Conservation (phyloP, 2,113 vertebrate genomes). For the Ptilorrhoa leucosticta region DNA sequence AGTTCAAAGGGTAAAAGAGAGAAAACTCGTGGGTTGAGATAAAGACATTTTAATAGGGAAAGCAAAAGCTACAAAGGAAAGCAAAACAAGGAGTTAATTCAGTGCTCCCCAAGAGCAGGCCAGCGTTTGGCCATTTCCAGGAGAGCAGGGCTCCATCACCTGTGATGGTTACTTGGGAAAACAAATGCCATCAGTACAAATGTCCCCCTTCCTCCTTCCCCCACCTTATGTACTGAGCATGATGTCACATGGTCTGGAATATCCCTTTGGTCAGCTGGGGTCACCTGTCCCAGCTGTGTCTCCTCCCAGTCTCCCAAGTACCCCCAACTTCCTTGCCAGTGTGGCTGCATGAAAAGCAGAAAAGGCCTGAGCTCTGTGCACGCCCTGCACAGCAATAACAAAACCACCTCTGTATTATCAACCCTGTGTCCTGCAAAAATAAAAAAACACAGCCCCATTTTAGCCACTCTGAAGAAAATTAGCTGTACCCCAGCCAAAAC, state of each 20-base stretch:
- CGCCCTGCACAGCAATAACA: background rate
- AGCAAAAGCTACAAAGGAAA: background rate
- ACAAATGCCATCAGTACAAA: background rate
- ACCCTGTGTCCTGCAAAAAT: background rate
- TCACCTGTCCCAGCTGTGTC: background rate
- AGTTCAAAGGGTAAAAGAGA: background rate
- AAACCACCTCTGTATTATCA: background rate
- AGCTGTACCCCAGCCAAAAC: background rate
- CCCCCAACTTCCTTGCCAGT: accelerated
- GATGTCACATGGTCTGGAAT: background rate
- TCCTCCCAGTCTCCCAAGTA: background rate
- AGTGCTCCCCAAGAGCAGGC: background rate
- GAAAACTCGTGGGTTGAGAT: accelerated
- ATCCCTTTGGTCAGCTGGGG: background rate
- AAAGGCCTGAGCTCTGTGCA: background rate
- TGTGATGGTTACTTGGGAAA: background rate
- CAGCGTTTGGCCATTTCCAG: background rate
- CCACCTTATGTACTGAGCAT: background rate
- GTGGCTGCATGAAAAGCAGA: background rate
- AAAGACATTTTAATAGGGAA: background rate
- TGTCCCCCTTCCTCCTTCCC: background rate
- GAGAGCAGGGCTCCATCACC: background rate
- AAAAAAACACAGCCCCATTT: background rate
- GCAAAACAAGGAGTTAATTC: background rate
- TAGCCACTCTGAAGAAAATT: background rate